Conservation (phyloP, 2,888 invertebrate genomes). For the Erynnis tages region DNA sequence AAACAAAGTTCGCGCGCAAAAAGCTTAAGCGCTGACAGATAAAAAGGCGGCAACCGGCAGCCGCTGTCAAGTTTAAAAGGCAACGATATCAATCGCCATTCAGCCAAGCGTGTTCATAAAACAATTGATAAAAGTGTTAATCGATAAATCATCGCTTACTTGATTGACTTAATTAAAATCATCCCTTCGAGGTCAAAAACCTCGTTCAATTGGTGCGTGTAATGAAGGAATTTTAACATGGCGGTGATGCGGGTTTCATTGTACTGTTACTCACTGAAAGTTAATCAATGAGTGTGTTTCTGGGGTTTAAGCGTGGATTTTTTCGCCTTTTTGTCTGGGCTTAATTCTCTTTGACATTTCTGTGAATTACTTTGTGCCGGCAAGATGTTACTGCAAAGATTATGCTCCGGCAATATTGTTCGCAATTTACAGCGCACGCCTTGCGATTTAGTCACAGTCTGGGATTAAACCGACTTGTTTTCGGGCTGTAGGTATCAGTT, state of each 20-base stretch:
- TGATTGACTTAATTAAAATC: slow-evolving; percentile 55
- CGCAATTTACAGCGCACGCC: slow-evolving; percentile 4
- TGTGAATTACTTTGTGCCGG: slow-evolving; percentile 12
- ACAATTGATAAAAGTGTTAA: slow-evolving; percentile 29
- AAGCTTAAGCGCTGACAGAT: slow-evolving; percentile 15
- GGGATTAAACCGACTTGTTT: not conserved
- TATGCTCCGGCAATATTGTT: slow-evolving; percentile 7
- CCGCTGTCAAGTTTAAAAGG: slow-evolving; percentile 26
- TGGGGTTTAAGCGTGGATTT: slow-evolving; percentile 26
- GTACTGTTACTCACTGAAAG: slow-evolving; percentile 33
- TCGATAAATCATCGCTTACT: slow-evolving; percentile 41
- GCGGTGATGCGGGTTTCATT: slow-evolving; percentile 58
- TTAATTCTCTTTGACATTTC: slow-evolving; percentile 22
- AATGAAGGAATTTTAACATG: slow-evolving; percentile 59
- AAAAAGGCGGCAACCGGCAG: slow-evolving; percentile 25
- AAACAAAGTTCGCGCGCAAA: slow-evolving; percentile 14
- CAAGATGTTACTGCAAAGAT: slow-evolving; percentile 17
- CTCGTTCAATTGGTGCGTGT: slow-evolving; percentile 58
- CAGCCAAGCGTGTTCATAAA: slow-evolving; percentile 27
- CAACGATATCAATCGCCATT: slow-evolving; percentile 29
- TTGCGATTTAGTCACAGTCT: slow-evolving; percentile 6
- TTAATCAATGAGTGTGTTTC: slow-evolving; percentile 39
- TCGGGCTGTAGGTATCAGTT: not conserved
- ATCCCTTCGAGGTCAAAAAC: slow-evolving; percentile 63
- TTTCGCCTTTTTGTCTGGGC: slow-evolving; percentile 5